Conservation (phyloP, 1,140 invertebrate genomes). For the Forficula auricularia region DNA sequence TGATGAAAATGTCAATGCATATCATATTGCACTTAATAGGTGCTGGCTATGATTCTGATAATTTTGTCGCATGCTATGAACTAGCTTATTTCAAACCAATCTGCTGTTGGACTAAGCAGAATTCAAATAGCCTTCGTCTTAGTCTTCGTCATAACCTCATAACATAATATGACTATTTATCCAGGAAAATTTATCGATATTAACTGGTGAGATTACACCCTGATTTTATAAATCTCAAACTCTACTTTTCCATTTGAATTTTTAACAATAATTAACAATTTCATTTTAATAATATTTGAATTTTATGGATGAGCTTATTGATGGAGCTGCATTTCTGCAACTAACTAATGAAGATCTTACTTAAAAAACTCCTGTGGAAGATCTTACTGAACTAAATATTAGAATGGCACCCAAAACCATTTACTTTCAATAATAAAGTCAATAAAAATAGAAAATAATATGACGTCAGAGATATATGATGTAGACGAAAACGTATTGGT, state of each 20-base stretch:
- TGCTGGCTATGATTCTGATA: slow-evolving; percentile 4
- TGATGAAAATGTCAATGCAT: slow-evolving; percentile 10
- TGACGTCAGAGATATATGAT: too few relatives aligned
- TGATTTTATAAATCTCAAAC: too few relatives aligned
- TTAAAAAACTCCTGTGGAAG: too few relatives aligned
- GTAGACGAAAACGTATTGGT: not conserved
- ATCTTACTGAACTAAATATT: slow-evolving; percentile 7
- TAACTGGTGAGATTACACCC: too few relatives aligned
- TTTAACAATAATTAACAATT: not conserved
- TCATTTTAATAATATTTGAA: slow-evolving; percentile 2
- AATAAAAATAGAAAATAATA: too few relatives aligned
- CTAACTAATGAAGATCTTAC: slow-evolving; percentile 8
- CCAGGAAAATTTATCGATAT: too few relatives aligned
- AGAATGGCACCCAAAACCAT: slow-evolving; percentile 12
- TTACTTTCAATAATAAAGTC: too few relatives aligned
- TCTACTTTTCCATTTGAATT: too few relatives aligned
- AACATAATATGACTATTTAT: too few relatives aligned
- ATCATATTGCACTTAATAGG: slow-evolving; percentile 7
- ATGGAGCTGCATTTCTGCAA: slow-evolving; percentile 5
- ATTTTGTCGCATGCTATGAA: slow-evolving; percentile 3
- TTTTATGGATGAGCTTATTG: slow-evolving; percentile 7
- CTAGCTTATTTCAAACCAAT: slow-evolving; percentile 9
- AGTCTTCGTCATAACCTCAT: slow-evolving; percentile 7
- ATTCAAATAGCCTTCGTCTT: slow-evolving; percentile 5
- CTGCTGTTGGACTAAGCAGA: slow-evolving; percentile 5